A percentile compares a stretch with the other conserved stretches of the same genome.
These are phyloP conservation scores for Brachionus rotundiformis DNA, from an alignment of 1,140 invertebrate genomes.

Conservation along the genomic window DNA sequence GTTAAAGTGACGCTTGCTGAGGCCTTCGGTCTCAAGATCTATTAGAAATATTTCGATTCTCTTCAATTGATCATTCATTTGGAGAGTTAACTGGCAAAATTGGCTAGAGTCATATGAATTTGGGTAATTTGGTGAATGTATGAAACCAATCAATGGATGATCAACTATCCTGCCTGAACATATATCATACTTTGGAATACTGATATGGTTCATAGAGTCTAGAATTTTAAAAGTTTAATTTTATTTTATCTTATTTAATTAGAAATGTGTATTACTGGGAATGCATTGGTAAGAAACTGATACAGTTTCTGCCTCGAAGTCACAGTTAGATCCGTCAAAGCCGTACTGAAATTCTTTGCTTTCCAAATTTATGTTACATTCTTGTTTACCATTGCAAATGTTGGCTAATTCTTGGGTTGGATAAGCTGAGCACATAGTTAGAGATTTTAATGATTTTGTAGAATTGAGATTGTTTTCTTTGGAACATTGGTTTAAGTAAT, in stretches of 20 bases:
- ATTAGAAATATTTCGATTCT: conserved; percentile 43
- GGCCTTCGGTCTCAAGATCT: conserved; percentile 1
- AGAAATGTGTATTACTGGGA: neutral
- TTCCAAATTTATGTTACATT: neutral
- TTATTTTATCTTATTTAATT: neutral
- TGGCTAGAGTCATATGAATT: conserved; percentile 8
- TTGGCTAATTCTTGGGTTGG: conserved; percentile 19
- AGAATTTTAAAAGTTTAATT: neutral
- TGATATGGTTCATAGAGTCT: neutral
- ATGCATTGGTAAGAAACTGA: conserved; percentile 19
- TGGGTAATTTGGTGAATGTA: conserved; percentile 49
- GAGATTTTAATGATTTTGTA: neutral
- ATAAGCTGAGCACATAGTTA: conserved; percentile 22
- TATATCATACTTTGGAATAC: conserved; percentile 45
- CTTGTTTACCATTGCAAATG: conserved; percentile 22
- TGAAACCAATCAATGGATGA: conserved; percentile 29
- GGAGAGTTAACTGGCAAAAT: conserved; percentile 39
- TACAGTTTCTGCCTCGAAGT: conserved; percentile 4
- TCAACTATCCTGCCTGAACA: conserved; percentile 6
- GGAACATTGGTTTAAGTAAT: neutral
- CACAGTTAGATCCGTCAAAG: conserved; percentile 29
- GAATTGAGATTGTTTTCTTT: neutral
- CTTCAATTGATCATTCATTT: neutral
- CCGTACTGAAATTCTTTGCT: conserved; percentile 1
- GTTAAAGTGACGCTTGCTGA: conserved; percentile 23